These are phyloP conservation scores for Mesocentrotus franciscanus DNA, from an alignment of 53 echinoderm and acorn worm species.

Conservation along the genomic window DNA sequence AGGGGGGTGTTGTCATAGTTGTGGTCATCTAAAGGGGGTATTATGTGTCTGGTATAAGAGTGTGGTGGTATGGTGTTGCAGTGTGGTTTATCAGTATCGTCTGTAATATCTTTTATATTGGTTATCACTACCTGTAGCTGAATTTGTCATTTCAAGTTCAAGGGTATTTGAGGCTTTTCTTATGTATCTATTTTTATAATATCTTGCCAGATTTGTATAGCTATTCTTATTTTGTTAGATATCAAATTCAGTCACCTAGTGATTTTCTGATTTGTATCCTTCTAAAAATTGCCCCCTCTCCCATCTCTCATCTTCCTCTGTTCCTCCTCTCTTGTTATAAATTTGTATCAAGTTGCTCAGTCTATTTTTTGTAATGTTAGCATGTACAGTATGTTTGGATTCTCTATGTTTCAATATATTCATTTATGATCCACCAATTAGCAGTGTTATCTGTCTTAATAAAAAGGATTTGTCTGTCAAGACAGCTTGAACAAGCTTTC, in stretches of 20 bases:
- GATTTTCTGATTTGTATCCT: not conserved
- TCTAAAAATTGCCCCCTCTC: not conserved
- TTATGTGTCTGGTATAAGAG: conserved; percentile 20
- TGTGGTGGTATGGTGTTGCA: conserved; percentile 23
- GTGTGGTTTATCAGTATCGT: conserved; percentile 27
- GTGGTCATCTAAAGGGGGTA: conserved; percentile 28
- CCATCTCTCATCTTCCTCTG: not conserved
- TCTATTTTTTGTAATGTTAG: too few relatives aligned
- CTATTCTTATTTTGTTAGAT: not conserved
- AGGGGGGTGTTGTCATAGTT: conserved; percentile 36
- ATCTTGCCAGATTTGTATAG: not conserved
- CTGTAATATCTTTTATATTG: not conserved
- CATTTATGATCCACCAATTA: not conserved
- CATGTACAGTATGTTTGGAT: too few relatives aligned
- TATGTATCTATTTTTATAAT: not conserved
- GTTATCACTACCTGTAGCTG: not conserved
- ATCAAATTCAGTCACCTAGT: not conserved
- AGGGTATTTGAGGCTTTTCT: not conserved
- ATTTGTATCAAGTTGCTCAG: too few relatives aligned
- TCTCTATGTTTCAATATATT: not conserved
- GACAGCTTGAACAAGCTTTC: not conserved
- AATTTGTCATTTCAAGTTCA: not conserved
- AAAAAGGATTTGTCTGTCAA: not conserved
- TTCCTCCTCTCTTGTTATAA: not conserved
- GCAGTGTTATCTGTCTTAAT: not conserved